These are phyloP conservation scores for Chlorodrepanis virens DNA, from an alignment of 2,113 vertebrate species.

Conservation along the genomic window DNA sequence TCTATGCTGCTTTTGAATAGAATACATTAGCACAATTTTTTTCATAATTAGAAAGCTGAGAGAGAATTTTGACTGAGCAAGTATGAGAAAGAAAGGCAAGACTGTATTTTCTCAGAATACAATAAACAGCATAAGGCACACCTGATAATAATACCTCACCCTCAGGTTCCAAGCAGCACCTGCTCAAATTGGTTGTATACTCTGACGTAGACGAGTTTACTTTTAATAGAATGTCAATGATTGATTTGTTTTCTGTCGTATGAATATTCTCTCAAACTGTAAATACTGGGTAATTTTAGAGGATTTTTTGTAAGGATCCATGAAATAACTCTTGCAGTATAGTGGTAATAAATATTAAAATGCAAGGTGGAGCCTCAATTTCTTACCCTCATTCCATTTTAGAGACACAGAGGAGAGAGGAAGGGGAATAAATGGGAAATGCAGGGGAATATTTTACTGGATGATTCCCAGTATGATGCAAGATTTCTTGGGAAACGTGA, in stretches of 20 bases:
- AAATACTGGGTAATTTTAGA: not conserved
- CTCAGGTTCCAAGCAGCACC: not conserved
- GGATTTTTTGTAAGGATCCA: not conserved
- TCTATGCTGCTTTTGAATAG: not conserved
- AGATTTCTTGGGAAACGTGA: not conserved
- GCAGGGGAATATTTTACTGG: not conserved
- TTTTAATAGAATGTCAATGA: not conserved
- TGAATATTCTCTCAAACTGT: not conserved
- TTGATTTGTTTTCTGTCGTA: not conserved
- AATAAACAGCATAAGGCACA: not conserved
- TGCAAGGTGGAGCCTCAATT: accelerated
- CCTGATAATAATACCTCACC: not conserved
- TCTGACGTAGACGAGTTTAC: not conserved
- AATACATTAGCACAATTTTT: not conserved
- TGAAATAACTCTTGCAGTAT: not conserved
- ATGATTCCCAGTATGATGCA: not conserved
- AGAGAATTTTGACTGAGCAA: not conserved
- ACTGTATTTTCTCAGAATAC: not conserved
- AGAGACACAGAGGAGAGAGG: not conserved
- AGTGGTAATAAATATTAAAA: not conserved
- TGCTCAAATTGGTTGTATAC: not conserved
- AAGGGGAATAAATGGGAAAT: not conserved
- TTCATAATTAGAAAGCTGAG: not conserved
- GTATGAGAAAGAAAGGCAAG: not conserved
- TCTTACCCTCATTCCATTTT: not conserved